Evolutionary conservation across 2,113 vertebrate genomes (phyloP).

Genomic region (Athene cunicularia): DNA sequence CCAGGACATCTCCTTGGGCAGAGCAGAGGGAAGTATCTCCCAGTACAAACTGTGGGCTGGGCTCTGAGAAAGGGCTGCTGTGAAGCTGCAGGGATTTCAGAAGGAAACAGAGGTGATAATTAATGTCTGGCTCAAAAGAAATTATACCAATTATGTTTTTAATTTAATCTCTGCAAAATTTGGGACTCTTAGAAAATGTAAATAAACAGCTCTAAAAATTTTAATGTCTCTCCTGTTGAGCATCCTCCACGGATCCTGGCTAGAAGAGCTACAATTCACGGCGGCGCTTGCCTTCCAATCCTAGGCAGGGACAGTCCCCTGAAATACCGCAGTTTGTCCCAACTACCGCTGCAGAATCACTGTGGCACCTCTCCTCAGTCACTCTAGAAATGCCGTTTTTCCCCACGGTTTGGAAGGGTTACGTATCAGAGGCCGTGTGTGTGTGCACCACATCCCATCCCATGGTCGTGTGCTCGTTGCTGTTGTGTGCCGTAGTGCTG

Average conservation of each 20-base stretch:
- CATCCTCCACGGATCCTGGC: background rate
- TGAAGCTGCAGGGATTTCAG: slow-evolving; percentile 43
- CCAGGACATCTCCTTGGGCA: background rate
- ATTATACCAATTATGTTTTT: slow-evolving; percentile 67
- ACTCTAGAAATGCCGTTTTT: background rate
- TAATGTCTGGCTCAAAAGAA: slow-evolving; percentile 62
- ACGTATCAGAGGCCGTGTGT: fast-evolving
- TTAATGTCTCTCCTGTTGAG: background rate
- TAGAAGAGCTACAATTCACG: background rate
- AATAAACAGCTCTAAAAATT: slow-evolving; percentile 49
- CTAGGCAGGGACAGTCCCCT: background rate
- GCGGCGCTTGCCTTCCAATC: fast-evolving
- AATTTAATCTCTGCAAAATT: slow-evolving; percentile 60
- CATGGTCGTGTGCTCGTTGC: fast-evolving
- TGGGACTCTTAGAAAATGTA: slow-evolving; percentile 45
- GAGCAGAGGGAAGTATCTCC: background rate
- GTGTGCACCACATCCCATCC: background rate
- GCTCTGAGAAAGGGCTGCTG: slow-evolving; percentile 10
- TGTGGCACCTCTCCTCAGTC: too few species aligned
- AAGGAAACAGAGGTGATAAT: slow-evolving; percentile 49
- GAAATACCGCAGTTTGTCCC: fast-evolving
- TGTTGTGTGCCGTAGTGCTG: fast-evolving
- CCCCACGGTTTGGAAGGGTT: fast-evolving
- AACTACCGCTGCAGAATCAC: background rate
- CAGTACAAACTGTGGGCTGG: background rate